These are phyloP conservation scores for Cheilosia scutellata DNA, from an alignment of 2,888 invertebrate genomes.

Conservation along the genomic window DNA sequence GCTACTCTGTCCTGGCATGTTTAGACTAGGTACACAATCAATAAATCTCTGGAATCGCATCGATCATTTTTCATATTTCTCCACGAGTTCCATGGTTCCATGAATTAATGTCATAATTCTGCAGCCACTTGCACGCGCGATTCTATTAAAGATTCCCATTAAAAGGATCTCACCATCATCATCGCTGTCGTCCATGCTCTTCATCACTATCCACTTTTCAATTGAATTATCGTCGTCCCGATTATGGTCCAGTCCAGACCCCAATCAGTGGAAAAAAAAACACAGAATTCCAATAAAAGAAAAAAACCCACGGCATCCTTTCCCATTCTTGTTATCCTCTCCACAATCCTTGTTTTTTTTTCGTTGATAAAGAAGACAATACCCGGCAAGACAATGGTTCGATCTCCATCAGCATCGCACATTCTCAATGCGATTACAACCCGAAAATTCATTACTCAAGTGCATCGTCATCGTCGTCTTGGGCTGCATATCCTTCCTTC, in stretches of 20 bases:
- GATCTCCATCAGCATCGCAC: slow-evolving; percentile 58
- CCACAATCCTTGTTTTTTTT: slow-evolving; percentile 18
- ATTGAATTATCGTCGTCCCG: slow-evolving; percentile 61
- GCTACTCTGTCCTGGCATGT: background rate
- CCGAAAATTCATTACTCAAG: slow-evolving; percentile 75
- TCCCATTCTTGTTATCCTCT: slow-evolving; percentile 23
- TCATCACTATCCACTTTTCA: slow-evolving; percentile 11
- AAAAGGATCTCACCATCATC: slow-evolving; percentile 36
- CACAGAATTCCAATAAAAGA: slow-evolving; percentile 12
- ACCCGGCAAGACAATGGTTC: slow-evolving; percentile 65
- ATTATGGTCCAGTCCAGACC: slow-evolving; percentile 25
- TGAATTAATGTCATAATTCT: slow-evolving; percentile 58
- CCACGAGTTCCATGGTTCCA: slow-evolving; percentile 9
- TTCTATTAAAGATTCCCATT: slow-evolving; percentile 51
- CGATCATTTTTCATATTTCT: slow-evolving; percentile 36
- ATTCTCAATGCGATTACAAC: slow-evolving; percentile 64
- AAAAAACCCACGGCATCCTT: slow-evolving; percentile 40
- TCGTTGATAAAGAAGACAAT: slow-evolving; percentile 45
- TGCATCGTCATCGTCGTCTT: slow-evolving; percentile 66
- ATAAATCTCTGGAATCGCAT: slow-evolving; percentile 23
- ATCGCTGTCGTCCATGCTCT: slow-evolving; percentile 17
- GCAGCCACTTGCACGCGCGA: slow-evolving; percentile 24
- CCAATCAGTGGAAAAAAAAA: slow-evolving; percentile 3
- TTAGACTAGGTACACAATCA: slow-evolving; percentile 16
- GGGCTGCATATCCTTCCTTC: slow-evolving; percentile 34